These are phyloP conservation scores for Uloborus plumipes DNA, from an alignment of 2,888 invertebrate species.

Conservation along the genomic window DNA sequence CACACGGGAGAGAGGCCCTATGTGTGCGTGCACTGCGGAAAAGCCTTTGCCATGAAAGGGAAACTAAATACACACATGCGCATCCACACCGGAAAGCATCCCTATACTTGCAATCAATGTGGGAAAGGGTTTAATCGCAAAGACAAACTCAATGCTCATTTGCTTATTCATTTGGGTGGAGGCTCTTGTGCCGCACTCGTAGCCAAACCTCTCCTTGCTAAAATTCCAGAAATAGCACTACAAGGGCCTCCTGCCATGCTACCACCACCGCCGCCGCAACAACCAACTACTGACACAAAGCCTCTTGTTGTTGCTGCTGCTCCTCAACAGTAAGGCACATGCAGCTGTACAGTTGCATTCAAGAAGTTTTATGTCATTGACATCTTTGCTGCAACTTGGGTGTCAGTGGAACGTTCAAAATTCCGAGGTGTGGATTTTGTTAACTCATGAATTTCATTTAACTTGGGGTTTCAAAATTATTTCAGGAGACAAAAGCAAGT, in stretches of 20 bases:
- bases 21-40: slow-evolving; percentile 71
- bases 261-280: slow-evolving; percentile 1
- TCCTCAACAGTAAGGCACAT: slow-evolving; percentile 15
- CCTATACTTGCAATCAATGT: slow-evolving; percentile 59
- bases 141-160: slow-evolving; percentile 60
- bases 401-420: no score
- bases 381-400: no score
- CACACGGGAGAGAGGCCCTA: slow-evolving; percentile 74
- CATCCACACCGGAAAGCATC: slow-evolving; percentile 60
- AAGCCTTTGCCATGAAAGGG: slow-evolving; percentile 60
- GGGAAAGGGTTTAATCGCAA: slow-evolving; percentile 62
- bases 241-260: slow-evolving; percentile 29
- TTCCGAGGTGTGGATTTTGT: no score
- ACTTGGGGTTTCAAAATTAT: not conserved
- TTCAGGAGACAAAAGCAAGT: not conserved
- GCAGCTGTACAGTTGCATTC: slow-evolving; percentile 1
- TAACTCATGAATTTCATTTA: no score
- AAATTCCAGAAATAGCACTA: slow-evolving; percentile 51
- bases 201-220: slow-evolving; percentile 47
- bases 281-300: slow-evolving; percentile 34
- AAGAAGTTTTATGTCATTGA: slow-evolving; percentile 10
- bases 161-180: slow-evolving; percentile 57
- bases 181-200: slow-evolving; percentile 49
- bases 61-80: slow-evolving; percentile 61
- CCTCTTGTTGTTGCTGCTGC: slow-evolving; percentile 32